Conservation (phyloP, 2,797 vertebrate genomes). For the Poeciliopsis turneri region DNA sequence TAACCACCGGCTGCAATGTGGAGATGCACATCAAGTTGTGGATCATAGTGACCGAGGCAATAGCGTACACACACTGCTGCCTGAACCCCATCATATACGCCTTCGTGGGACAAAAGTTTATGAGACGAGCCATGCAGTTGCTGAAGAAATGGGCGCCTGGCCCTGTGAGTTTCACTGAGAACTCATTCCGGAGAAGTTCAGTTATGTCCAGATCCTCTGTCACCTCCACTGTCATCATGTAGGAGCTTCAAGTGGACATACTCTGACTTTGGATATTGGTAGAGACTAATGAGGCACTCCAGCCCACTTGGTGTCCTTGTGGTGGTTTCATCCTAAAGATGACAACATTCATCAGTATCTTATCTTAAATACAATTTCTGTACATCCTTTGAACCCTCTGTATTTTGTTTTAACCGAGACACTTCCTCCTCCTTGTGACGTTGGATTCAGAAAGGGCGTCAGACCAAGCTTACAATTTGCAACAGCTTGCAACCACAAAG, state of each 20-base stretch:
- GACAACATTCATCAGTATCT: neutral
- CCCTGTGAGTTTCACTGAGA: constrained; percentile 1
- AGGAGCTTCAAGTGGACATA: constrained; percentile 15
- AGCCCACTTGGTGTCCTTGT: neutral
- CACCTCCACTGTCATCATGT: constrained; percentile 52
- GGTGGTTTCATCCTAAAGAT: neutral
- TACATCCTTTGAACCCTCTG: neutral
- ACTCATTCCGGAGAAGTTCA: constrained; percentile 56
- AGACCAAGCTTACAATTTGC: neutral
- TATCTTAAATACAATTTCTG: neutral
- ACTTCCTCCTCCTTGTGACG: neutral
- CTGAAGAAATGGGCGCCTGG: constrained; percentile 54
- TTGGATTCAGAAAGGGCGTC: neutral
- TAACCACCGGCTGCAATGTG: fast-evolving
- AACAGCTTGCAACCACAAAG: constrained; percentile 18
- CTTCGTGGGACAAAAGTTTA: constrained; percentile 80
- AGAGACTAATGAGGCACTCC: neutral
- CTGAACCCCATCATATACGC: constrained; percentile 83
- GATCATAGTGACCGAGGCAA: constrained; percentile 56
- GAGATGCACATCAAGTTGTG: neutral
- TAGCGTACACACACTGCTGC: constrained; percentile 79
- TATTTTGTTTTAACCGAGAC: neutral
- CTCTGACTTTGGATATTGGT: neutral
- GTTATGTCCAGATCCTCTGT: constrained; percentile 56
- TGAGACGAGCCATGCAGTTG: constrained; percentile 51